Evolutionary conservation across 1,140 invertebrate species (phyloP).

Genomic region (Octopus sinensis): DNA sequence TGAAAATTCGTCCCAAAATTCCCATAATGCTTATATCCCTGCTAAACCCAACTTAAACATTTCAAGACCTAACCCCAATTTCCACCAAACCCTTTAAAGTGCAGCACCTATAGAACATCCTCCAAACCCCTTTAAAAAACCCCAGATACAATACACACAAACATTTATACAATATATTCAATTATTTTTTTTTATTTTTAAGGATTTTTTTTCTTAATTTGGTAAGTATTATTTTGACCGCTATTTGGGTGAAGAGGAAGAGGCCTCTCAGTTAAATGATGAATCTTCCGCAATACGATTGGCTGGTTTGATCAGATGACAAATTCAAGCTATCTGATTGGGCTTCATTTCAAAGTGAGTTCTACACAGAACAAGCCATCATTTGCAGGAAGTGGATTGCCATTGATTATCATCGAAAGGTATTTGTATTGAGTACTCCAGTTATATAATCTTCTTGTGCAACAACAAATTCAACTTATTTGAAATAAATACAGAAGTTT

Average conservation of each 20-base stretch:
- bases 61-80: no score
- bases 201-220: background rate
- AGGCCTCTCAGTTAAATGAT: background rate
- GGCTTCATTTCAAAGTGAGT: background rate
- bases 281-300: background rate
- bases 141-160: no score
- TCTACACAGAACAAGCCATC: conserved; percentile 4
- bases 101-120: no score
- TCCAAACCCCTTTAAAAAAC: no score
- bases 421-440: conserved; percentile 9
- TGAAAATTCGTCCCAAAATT: no score
- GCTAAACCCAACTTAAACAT: no score
- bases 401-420: conserved; percentile 7
- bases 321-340: background rate
- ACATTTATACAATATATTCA: no score
- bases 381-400: conserved; percentile 11
- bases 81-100: no score
- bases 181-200: background rate
- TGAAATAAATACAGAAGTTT: no score
- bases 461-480: no score
- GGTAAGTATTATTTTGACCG: conserved; percentile 9
- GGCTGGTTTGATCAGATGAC: conserved; percentile 6
- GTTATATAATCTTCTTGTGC: background rate
- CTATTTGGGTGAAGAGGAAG: conserved; percentile 7
- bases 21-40: no score